These are phyloP conservation scores for Limulus polyphemus DNA, from an alignment of 2,888 invertebrate genomes.

Conservation along the genomic window DNA sequence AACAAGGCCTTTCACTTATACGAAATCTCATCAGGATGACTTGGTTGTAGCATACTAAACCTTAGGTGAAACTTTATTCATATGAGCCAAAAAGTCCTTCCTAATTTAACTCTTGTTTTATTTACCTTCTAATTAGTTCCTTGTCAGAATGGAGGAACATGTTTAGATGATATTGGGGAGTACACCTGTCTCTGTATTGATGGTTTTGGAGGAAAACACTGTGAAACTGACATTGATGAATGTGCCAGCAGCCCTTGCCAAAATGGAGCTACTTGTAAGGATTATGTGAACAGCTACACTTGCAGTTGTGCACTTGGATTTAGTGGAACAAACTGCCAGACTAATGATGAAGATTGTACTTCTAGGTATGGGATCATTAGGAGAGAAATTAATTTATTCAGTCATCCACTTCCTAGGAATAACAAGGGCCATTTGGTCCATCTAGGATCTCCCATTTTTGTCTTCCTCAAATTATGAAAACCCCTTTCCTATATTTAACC, in stretches of 20 bases:
- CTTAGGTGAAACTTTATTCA: too few relatives aligned
- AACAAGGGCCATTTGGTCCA: too few relatives aligned
- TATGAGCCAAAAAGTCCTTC: too few relatives aligned
- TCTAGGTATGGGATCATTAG: constrained; percentile 37
- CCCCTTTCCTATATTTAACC: too few relatives aligned
- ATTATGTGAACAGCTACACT: constrained; percentile 90
- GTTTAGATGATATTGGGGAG: constrained; percentile 78
- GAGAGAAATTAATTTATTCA: too few relatives aligned
- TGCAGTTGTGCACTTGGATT: constrained; percentile 82
- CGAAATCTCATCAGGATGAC: too few relatives aligned
- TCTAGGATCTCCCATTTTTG: too few relatives aligned
- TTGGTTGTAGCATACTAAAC: too few relatives aligned
- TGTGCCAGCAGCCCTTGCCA: constrained; percentile 61
- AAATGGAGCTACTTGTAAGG: constrained; percentile 82
- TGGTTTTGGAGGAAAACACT: constrained; percentile 81
- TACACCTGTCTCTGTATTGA: constrained; percentile 81
- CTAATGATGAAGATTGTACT: constrained; percentile 87
- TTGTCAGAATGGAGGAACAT: constrained; percentile 87
- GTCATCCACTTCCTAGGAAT: too few relatives aligned
- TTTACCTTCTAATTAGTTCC: constrained; percentile 43
- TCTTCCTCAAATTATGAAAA: too few relatives aligned
- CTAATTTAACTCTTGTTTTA: too few relatives aligned
- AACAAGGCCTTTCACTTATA: too few relatives aligned
- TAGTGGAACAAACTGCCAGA: constrained; percentile 89
- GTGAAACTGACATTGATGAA: constrained; percentile 79